Percentiles rank a stretch among this genome's conserved stretches.
Conservation (phyloP, 2,797 vertebrate species). For the Phrynocephalus vlangalii region DNA sequence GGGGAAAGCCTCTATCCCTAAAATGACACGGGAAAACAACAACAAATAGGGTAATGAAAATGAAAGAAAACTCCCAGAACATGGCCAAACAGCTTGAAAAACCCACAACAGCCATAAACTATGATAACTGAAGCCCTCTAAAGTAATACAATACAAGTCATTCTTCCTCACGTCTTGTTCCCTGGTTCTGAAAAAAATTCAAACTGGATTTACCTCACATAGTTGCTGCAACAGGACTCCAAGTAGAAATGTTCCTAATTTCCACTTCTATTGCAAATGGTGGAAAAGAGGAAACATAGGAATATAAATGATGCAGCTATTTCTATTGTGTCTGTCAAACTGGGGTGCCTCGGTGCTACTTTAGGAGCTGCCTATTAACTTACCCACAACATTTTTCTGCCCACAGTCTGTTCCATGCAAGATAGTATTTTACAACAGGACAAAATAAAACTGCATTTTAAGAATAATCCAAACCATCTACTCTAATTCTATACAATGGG, state of each 20-base stretch:
- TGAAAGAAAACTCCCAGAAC: not conserved
- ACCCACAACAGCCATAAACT: not conserved
- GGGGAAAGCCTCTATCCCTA: not conserved
- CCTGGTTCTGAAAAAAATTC: not conserved
- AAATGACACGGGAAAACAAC: not conserved
- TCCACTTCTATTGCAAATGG: not conserved
- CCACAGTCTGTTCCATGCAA: not conserved
- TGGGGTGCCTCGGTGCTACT: not conserved
- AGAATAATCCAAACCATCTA: constrained; percentile 34
- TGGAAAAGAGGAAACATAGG: not conserved
- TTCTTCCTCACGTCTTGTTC: not conserved
- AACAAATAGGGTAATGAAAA: not conserved
- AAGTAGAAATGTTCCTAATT: not conserved
- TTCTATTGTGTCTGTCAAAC: not conserved
- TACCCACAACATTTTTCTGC: not conserved
- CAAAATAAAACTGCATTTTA: constrained; percentile 27
- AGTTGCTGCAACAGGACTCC: not conserved
- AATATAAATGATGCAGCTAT: not conserved
- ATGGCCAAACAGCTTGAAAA: too few relatives aligned
- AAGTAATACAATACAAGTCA: not conserved
- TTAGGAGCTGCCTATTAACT: not conserved
- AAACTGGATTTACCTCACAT: not conserved
- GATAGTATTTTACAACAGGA: constrained; percentile 50
- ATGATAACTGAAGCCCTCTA: not conserved
- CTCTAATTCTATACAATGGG: constrained; percentile 20